phyloP scores from a whole-genome alignment of 2,113 vertebrate genomes.

The Gadus macrocephalus region DNA sequence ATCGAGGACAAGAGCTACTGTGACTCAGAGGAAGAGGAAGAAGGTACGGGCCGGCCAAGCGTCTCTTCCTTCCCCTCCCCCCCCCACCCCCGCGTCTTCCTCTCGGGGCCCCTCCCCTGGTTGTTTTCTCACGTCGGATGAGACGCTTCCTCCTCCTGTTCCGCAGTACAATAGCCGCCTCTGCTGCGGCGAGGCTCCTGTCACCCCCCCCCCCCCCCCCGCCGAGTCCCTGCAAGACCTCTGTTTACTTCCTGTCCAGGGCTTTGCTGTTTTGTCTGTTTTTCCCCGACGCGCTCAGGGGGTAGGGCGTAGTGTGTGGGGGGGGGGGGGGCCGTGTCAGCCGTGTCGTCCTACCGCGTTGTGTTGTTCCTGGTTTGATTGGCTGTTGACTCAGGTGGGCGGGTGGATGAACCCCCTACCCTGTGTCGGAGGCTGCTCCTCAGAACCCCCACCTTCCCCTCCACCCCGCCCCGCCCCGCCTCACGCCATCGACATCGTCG shows the following conservation, averaged over 20 bases:
- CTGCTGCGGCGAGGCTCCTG: slow-evolving; percentile 52
- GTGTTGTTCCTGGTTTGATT: slow-evolving; percentile 71
- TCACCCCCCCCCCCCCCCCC: slow-evolving; percentile 58
- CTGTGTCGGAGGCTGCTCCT: slow-evolving; percentile 23
- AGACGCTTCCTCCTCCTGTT: slow-evolving; percentile 68
- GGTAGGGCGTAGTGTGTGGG: neutral
- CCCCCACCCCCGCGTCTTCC: slow-evolving; percentile 38
- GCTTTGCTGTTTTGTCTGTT: slow-evolving; percentile 37
- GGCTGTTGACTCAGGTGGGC: slow-evolving; percentile 75
- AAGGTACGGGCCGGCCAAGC: slow-evolving; percentile 75
- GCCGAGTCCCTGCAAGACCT: slow-evolving; percentile 52
- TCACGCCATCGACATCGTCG: slow-evolving; percentile 13
- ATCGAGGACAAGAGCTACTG: slow-evolving; percentile 96
- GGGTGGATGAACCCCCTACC: slow-evolving; percentile 49
- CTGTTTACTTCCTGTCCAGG: slow-evolving; percentile 63
- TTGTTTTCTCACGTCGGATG: slow-evolving; percentile 63
- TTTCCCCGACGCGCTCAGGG: neutral
- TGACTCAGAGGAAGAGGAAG: slow-evolving; percentile 91
- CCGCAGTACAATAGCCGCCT: slow-evolving; percentile 56
- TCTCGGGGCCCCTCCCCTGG: slow-evolving; percentile 34
- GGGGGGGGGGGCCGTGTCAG: slow-evolving; percentile 21
- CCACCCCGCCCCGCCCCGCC: too few relatives aligned
- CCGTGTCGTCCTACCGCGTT: slow-evolving; percentile 37
- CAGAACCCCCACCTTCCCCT: slow-evolving; percentile 27
- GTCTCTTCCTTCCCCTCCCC: slow-evolving; percentile 44